phyloP scores from a whole-genome alignment of 2,113 vertebrate genomes.

The Rhabdomys dilectus region DNA sequence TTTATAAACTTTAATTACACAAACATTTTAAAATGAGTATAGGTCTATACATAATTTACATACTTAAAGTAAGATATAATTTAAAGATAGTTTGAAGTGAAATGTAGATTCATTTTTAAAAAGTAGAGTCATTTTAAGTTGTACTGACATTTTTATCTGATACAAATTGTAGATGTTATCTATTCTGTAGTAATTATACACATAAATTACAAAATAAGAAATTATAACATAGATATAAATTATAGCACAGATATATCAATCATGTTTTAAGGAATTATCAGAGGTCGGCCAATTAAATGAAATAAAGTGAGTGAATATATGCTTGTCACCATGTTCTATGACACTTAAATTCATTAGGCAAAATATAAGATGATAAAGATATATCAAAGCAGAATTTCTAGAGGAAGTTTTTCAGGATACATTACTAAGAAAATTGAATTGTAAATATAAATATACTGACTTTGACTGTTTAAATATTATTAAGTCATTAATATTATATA shows the following conservation, averaged over 20 bases:
- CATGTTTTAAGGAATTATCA: not conserved
- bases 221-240: not conserved
- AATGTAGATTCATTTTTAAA: not conserved
- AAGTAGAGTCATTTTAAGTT: not conserved
- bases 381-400: not conserved
- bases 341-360: not conserved
- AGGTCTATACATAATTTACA: not conserved
- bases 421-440: not conserved
- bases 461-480: not conserved
- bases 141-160: not conserved
- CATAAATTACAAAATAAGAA: not conserved
- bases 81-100: not conserved
- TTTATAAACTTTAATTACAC: not conserved
- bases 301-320: not conserved
- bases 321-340: not conserved
- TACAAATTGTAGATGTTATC: not conserved
- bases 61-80: not conserved
- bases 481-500: not conserved
- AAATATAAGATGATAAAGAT: not conserved
- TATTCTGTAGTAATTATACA: not conserved
- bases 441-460: not conserved
- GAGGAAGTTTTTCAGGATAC: not conserved
- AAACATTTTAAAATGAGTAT: not conserved
- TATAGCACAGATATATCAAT: not conserved
- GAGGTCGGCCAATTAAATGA: not conserved